Evolutionary conservation across 2,888 invertebrate species (phyloP), one percentile per base, ranked within the genome.

Genomic region (Bombylius discolor): DNA sequence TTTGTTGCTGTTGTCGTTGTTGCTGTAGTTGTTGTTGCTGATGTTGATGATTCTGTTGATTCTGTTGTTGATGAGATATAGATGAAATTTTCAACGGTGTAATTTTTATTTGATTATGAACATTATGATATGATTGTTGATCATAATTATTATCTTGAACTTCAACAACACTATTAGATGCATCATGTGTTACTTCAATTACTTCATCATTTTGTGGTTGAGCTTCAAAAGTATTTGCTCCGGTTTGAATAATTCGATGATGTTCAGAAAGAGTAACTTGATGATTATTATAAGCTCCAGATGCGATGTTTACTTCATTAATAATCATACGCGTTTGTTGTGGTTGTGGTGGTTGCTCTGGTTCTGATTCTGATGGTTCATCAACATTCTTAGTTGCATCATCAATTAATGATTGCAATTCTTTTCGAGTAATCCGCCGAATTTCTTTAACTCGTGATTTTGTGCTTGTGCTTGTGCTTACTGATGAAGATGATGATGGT

Each of bases 301-400:
- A 8, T 11, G 39, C 11, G 11, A 7, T 4, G 5, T 4, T 42
- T 11, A 42, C 12, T 11, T 42, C 39, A 11, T 42, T 42, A 42
- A 42, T 42, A 11, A 36, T 36, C 36, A 42, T 42, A 11, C 4
- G 11, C 1, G 5, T 36, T 36, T 36, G 12, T 44, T 42, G 4
- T 36, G 13, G 7, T 44, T 11, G 50, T 60, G 31, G 44, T 32
- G 68, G 65, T 56, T 73, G 71, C 6, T 66, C 60, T 5, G 71
- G 71, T 39, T 72, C 70, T 7, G 69, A 65, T 57, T 49, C 49
- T 6, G 33, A 23, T n/a, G 53, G 52, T 33, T 72, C 72, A 9
- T 71, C 72, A n/a, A 72, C 70, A 58, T 73, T 72, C 66, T 72
- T 72, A 56, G 72, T 72, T 48, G 72, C 72, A 58, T 72, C 72